phyloP scores from a whole-genome alignment of 1,140 invertebrate genomes.

The Luehdorfia chinensis region DNA sequence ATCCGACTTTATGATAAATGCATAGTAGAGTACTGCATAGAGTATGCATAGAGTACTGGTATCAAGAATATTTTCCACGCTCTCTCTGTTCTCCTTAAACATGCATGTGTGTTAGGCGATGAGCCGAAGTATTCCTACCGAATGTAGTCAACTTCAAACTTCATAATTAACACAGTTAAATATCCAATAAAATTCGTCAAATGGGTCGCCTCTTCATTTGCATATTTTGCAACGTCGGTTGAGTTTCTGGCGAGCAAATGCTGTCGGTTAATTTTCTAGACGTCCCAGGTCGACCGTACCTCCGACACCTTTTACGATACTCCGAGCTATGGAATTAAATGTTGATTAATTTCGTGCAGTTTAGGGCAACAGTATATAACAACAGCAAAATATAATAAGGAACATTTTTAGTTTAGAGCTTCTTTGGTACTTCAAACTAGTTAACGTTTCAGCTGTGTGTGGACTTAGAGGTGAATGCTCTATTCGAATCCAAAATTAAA shows the following conservation, averaged over 20 bases:
- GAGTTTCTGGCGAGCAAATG: constrained; percentile 46
- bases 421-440: constrained; percentile 56
- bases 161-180: constrained; percentile 72
- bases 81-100: too few relatives aligned
- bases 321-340: constrained; percentile 65
- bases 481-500: too few relatives aligned
- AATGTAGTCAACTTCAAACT: constrained; percentile 60
- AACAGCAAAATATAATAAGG: constrained; percentile 20
- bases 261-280: constrained; percentile 56
- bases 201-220: constrained; percentile 71
- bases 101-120: too few relatives aligned
- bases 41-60: too few relatives aligned
- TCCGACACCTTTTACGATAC: constrained; percentile 40
- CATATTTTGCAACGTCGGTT: constrained; percentile 62
- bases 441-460: constrained; percentile 32
- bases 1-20: too few relatives aligned
- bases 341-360: constrained; percentile 68
- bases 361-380: constrained; percentile 31
- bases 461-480: not conserved
- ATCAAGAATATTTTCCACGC: too few relatives aligned
- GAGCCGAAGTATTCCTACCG: too few relatives aligned
- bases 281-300: constrained; percentile 53
- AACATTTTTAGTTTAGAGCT: constrained; percentile 51
- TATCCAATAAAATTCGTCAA: constrained; percentile 74
- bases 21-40: too few relatives aligned